Evolutionary conservation across 1,140 invertebrate genomes (phyloP).

Genomic region (Semibalanus balanoides): DNA sequence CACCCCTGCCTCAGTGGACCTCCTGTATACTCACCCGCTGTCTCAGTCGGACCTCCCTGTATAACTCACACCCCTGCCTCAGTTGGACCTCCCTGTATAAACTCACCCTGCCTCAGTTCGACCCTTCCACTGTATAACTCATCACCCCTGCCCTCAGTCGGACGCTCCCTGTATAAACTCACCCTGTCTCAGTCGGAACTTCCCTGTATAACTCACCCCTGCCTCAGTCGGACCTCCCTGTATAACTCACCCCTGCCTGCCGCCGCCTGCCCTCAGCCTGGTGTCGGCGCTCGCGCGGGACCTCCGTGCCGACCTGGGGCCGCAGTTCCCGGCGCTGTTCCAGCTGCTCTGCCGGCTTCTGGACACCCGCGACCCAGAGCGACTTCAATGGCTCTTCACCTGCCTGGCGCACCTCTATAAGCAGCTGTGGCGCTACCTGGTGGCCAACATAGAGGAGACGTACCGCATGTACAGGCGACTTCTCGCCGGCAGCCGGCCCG

Average conservation of each 20-base stretch:
- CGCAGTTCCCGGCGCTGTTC: conserved; percentile 54
- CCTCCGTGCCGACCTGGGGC: conserved; percentile 70
- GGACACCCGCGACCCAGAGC: conserved; percentile 58
- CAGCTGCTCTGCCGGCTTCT: conserved; percentile 52
- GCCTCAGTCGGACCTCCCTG: too few species aligned
- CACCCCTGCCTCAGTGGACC: too few species aligned
- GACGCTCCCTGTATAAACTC: too few species aligned
- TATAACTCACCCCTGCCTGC: conserved; percentile 4
- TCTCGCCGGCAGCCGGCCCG: conserved; percentile 49
- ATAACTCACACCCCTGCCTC: too few species aligned
- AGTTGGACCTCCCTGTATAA: too few species aligned
- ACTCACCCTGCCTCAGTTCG: too few species aligned
- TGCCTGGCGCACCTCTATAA: conserved; percentile 79
- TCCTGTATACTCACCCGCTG: too few species aligned
- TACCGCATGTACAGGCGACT: conserved; percentile 59
- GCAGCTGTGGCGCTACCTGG: conserved; percentile 60
- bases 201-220: too few species aligned
- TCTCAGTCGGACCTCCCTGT: too few species aligned
- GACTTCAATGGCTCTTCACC: conserved; percentile 65
- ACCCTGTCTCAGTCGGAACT: too few species aligned
- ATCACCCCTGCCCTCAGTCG: too few species aligned
- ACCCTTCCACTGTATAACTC: too few species aligned
- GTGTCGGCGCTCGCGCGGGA: conserved; percentile 69
- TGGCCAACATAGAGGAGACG: conserved; percentile 58
- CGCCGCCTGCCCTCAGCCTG: conserved; percentile 45